These are phyloP conservation scores for Girardinus metallicus DNA, from an alignment of 2,797 vertebrate species.

Conservation along the genomic window DNA sequence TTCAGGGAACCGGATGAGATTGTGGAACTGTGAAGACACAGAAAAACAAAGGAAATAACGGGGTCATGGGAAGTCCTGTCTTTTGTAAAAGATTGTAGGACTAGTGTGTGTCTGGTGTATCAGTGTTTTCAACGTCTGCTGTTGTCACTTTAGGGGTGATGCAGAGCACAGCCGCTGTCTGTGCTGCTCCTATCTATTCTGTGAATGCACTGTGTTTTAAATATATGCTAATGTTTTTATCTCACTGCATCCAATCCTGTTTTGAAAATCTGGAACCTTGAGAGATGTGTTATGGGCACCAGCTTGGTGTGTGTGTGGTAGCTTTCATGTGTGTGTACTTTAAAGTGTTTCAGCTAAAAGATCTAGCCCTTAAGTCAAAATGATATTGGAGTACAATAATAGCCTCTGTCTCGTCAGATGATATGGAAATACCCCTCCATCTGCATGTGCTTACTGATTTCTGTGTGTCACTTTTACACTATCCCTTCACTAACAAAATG, in stretches of 20 bases:
- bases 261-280: conserved; percentile 54
- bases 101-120: conserved; percentile 17
- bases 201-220: conserved; percentile 57
- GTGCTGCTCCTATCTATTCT: conserved; percentile 39
- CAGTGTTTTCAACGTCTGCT: conserved; percentile 27
- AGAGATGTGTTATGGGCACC: conserved; percentile 52
- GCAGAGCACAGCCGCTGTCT: conserved; percentile 19
- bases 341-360: conserved; percentile 43
- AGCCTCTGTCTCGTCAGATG: conserved; percentile 67
- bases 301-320: conserved; percentile 24
- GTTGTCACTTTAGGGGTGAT: conserved; percentile 31
- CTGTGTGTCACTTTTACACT: conserved; percentile 24
- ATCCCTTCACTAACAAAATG: conserved; percentile 22
- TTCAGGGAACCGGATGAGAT: conserved; percentile 39
- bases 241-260: conserved; percentile 62
- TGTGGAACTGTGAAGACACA: conserved; percentile 38
- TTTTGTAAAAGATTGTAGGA: conserved; percentile 39
- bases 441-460: conserved; percentile 53
- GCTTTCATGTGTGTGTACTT: neutral
- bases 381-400: conserved; percentile 62
- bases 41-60: conserved; percentile 47
- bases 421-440: conserved; percentile 57
- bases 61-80: conserved; percentile 48
- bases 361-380: conserved; percentile 56
- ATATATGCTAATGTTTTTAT: conserved; percentile 73